Conservation (phyloP, 2,797 vertebrate genomes). For the Menidia menidia region DNA sequence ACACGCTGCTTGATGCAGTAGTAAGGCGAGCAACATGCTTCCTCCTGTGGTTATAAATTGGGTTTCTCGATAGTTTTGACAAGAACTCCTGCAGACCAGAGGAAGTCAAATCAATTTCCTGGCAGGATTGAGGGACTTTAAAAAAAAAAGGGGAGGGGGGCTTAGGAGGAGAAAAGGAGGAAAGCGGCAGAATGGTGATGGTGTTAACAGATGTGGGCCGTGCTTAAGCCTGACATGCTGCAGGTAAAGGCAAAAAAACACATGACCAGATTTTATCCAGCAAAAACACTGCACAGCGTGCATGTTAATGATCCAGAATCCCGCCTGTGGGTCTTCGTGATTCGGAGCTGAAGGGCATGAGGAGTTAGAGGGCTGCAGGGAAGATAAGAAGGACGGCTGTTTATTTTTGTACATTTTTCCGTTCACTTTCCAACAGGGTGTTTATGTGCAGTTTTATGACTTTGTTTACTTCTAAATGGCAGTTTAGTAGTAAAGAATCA, state of each 20-base stretch:
- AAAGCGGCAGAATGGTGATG: slow-evolving; percentile 7
- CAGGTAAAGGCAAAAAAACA: slow-evolving; percentile 1
- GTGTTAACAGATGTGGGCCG: slow-evolving; percentile 1
- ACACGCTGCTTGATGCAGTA: too few relatives aligned
- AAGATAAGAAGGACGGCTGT: not conserved
- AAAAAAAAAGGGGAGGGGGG: slow-evolving; percentile 36
- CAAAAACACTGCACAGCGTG: not conserved
- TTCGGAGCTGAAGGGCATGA: not conserved
- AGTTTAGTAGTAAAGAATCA: not conserved
- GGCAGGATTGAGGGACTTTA: slow-evolving; percentile 5
- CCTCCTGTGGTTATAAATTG: slow-evolving; percentile 29
- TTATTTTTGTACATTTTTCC: not conserved
- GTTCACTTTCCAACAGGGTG: not conserved
- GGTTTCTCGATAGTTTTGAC: slow-evolving; percentile 12
- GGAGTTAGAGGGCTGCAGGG: not conserved
- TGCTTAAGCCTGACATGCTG: not conserved
- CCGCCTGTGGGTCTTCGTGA: not conserved
- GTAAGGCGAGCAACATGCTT: slow-evolving; percentile 8
- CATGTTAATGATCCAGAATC: not conserved
- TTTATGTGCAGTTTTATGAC: not conserved
- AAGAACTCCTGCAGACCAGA: slow-evolving; percentile 26
- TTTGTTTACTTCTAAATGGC: slow-evolving; percentile 3
- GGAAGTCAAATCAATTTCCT: slow-evolving; percentile 60
- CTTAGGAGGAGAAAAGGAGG: slow-evolving; percentile 12
- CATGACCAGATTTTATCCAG: not conserved